Conservation (phyloP, 2,888 invertebrate genomes). For the Pemphredon lugubris region DNA sequence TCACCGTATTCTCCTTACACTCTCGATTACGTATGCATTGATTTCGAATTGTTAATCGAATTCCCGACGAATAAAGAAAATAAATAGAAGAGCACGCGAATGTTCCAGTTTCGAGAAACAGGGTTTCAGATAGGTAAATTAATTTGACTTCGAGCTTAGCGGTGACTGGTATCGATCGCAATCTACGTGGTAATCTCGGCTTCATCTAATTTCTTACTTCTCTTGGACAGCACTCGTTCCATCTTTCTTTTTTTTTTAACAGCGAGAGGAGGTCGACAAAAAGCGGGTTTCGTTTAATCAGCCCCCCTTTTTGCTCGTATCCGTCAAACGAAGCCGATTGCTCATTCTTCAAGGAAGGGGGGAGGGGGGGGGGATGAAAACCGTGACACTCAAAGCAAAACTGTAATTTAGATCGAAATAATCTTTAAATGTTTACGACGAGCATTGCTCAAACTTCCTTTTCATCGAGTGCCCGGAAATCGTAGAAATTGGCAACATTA, state of each 20-base stretch:
- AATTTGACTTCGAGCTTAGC: neutral
- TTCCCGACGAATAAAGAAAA: too few relatives aligned
- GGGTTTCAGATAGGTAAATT: neutral
- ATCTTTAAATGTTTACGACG: too few relatives aligned
- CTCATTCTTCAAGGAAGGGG: neutral
- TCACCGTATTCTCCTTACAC: too few relatives aligned
- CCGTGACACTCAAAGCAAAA: neutral
- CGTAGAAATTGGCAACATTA: too few relatives aligned
- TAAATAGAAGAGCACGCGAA: too few relatives aligned
- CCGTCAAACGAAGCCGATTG: conserved; percentile 16
- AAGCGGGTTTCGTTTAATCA: conserved; percentile 33
- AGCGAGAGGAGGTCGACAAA: conserved; percentile 4
- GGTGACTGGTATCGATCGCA: conserved; percentile 9
- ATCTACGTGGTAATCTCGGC: conserved; percentile 6
- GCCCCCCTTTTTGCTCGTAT: conserved; percentile 6
- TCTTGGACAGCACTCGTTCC: conserved; percentile 6
- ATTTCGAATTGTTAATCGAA: too few relatives aligned
- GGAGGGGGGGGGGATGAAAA: too few relatives aligned
- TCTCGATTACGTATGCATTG: too few relatives aligned
- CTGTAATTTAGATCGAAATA: too few relatives aligned
- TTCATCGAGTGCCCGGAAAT: too few relatives aligned
- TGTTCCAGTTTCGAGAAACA: too few relatives aligned
- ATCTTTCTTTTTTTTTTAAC: conserved; percentile 12
- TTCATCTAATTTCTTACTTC: conserved; percentile 16
- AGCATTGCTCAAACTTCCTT: too few relatives aligned